These are phyloP conservation scores for Vireo altiloquus DNA, from an alignment of 2,113 vertebrate genomes.

Conservation along the genomic window DNA sequence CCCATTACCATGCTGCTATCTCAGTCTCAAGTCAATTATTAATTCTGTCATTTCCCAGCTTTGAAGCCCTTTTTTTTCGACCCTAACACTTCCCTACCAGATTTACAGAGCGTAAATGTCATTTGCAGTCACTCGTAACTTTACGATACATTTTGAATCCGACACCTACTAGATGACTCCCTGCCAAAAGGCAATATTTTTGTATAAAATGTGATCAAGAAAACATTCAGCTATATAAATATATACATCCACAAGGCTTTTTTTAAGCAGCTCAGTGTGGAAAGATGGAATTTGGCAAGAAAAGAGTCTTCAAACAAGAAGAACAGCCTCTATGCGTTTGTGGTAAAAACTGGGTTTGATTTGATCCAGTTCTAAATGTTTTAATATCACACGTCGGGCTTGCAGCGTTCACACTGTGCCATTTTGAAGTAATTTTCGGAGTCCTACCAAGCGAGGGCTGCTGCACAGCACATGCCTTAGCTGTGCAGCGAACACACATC, in stretches of 20 bases:
- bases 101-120: conserved; percentile 43
- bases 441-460: conserved; percentile 25
- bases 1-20: neutral
- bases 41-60: neutral
- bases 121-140: conserved; percentile 43
- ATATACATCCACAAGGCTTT: conserved; percentile 25
- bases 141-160: conserved; percentile 22
- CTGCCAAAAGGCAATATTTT: conserved; percentile 61
- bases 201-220: conserved; percentile 53
- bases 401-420: conserved; percentile 38
- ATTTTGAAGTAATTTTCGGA: conserved; percentile 43
- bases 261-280: conserved; percentile 4
- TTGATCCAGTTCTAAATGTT: conserved; percentile 52
- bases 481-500: neutral
- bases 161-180: conserved; percentile 47
- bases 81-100: conserved; percentile 2
- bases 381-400: conserved; percentile 47
- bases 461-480: conserved; percentile 48
- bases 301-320: conserved; percentile 51
- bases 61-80: neutral
- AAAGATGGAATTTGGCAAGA: conserved; percentile 62
- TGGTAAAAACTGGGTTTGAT: conserved; percentile 58
- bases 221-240: conserved; percentile 49
- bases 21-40: neutral
- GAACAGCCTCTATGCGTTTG: conserved; percentile 29